These are phyloP conservation scores for Aphaenogaster floridana DNA, from an alignment of 1,140 invertebrate genomes.

Conservation along the genomic window DNA sequence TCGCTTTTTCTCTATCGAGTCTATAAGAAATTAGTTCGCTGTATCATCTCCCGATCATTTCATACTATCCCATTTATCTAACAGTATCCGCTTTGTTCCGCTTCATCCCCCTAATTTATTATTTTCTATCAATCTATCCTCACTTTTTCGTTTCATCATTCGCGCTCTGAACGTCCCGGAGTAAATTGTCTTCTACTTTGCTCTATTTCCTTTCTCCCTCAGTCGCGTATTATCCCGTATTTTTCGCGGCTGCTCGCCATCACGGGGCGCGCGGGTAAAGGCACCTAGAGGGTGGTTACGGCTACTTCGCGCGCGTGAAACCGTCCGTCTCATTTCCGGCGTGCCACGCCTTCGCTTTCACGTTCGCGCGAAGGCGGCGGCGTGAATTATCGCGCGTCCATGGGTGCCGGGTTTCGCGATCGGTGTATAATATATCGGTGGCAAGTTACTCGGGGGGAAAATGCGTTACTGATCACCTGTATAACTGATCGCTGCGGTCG, in stretches of 20 bases:
- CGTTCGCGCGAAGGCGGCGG: conserved; percentile 51
- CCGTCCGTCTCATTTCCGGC: conserved; percentile 46
- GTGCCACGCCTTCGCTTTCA: conserved; percentile 56
- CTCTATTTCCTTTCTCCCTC: conserved; percentile 2
- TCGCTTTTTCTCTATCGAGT: not conserved
- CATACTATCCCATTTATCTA: conserved; percentile 4
- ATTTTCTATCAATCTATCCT: not conserved
- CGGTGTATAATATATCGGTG: conserved; percentile 43
- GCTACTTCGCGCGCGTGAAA: conserved; percentile 46
- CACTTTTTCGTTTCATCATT: not conserved
- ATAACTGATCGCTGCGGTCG: conserved; percentile 25
- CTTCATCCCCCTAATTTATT: not conserved
- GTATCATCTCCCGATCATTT: not conserved
- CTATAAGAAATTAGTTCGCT: not conserved
- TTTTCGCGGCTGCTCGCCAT: conserved; percentile 21
- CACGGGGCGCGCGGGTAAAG: not conserved
- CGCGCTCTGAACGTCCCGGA: not conserved
- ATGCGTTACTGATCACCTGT: conserved; percentile 42
- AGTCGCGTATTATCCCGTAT: conserved; percentile 6
- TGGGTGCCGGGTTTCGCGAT: conserved; percentile 32
- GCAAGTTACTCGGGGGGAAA: conserved; percentile 38
- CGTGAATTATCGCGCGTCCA: conserved; percentile 56
- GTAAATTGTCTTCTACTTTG: not conserved
- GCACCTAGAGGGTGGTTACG: conserved; percentile 25
- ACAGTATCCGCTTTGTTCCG: not conserved